phyloP scores from a whole-genome alignment of 2,797 vertebrate species.

The Buceros bicornis region DNA sequence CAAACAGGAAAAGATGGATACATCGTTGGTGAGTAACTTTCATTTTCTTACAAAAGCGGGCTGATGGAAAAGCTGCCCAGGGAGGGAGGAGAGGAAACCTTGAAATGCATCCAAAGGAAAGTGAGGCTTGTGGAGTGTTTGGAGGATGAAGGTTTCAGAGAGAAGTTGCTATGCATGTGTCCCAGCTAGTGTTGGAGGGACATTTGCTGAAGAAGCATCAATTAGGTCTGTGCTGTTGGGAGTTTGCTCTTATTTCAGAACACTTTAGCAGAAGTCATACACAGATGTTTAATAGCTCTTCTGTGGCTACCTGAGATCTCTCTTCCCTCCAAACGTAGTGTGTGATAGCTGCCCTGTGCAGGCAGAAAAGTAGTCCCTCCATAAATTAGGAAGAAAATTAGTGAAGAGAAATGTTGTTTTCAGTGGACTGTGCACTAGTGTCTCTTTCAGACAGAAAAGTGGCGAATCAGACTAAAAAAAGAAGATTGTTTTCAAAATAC shows the following conservation, averaged over 20 bases:
- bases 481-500: not conserved
- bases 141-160: not conserved
- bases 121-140: not conserved
- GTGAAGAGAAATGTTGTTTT: not conserved
- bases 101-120: not conserved
- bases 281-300: not conserved
- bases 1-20: not conserved
- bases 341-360: not conserved
- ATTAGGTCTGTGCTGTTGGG: not conserved
- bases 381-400: not conserved
- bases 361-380: not conserved
- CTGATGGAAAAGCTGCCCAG: not conserved
- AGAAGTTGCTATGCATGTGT: not conserved
- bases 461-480: not conserved
- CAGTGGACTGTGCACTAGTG: not conserved
- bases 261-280: not conserved
- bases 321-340: not conserved
- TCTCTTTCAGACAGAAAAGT: not conserved
- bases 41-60: not conserved
- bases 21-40: not conserved
- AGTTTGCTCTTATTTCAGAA: not conserved
- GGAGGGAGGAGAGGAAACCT: not conserved
- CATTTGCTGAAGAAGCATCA: not conserved
- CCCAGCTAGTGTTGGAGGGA: not conserved
- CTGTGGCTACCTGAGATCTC: not conserved